Percentiles rank a stretch among this genome's conserved stretches.
These are phyloP conservation scores for Epinephelus malabaricus DNA, from an alignment of 2,797 vertebrate genomes.

Conservation along the genomic window DNA sequence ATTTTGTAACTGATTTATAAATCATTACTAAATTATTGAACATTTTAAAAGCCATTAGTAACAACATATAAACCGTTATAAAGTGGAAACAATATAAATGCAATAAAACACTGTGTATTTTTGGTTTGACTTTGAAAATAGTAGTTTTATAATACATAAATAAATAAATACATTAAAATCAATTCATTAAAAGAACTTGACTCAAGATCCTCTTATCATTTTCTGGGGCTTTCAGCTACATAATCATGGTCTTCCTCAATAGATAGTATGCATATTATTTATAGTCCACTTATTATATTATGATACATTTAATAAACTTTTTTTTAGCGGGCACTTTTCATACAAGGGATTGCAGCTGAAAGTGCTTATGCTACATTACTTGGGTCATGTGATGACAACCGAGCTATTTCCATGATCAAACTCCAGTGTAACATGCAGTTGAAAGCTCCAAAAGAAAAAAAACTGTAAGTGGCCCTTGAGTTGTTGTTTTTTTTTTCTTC, in stretches of 20 bases:
- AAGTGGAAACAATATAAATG: neutral
- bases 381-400: neutral
- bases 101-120: neutral
- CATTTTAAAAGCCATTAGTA: neutral
- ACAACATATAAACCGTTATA: neutral
- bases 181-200: neutral
- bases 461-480: neutral
- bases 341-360: no score
- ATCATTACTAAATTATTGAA: neutral
- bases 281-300: neutral
- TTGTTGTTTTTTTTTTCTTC: neutral
- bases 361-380: neutral
- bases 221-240: neutral
- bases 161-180: no score
- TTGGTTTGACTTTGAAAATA: neutral
- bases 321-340: no score
- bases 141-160: neutral
- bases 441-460: neutral
- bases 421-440: neutral
- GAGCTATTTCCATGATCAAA: neutral
- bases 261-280: neutral
- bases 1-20: neutral
- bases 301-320: no score
- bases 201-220: neutral
- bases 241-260: neutral